Conservation (phyloP, 1,140 invertebrate genomes). For the Euschistus heros region DNA sequence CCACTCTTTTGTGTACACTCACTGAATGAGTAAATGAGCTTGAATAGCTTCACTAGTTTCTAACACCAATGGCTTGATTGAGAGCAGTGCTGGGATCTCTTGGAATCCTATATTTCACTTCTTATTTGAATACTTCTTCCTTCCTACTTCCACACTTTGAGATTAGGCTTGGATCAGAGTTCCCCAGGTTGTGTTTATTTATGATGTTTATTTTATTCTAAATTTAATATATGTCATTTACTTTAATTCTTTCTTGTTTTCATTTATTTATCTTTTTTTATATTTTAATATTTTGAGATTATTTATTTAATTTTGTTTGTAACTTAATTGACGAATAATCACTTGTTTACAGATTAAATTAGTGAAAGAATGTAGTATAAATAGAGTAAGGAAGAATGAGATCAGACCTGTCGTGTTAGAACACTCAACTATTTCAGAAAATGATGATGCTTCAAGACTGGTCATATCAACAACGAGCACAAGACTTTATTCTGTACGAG, state of each 20-base stretch:
- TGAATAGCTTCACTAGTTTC: too few species aligned
- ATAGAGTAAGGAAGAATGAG: background rate
- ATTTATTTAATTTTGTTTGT: background rate
- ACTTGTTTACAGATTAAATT: background rate
- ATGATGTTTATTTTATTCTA: background rate
- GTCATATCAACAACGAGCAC: background rate
- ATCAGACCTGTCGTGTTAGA: background rate
- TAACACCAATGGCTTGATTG: too few species aligned
- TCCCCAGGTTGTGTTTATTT: background rate
- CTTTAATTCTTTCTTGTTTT: background rate
- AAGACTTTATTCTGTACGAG: background rate
- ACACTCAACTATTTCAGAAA: slow-evolving; percentile 1
- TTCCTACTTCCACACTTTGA: too few species aligned
- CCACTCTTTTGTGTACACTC: too few species aligned
- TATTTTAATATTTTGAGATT: background rate
- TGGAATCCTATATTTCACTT: too few species aligned
- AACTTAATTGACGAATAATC: background rate
- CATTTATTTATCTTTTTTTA: background rate
- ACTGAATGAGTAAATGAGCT: too few species aligned
- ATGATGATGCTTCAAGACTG: background rate
- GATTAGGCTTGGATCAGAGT: background rate
- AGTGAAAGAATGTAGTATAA: background rate
- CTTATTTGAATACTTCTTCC: too few species aligned
- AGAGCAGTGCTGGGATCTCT: too few species aligned
- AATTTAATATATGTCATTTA: background rate